Conservation (phyloP, 2,888 invertebrate species). For the Lycaena phlaeas region DNA sequence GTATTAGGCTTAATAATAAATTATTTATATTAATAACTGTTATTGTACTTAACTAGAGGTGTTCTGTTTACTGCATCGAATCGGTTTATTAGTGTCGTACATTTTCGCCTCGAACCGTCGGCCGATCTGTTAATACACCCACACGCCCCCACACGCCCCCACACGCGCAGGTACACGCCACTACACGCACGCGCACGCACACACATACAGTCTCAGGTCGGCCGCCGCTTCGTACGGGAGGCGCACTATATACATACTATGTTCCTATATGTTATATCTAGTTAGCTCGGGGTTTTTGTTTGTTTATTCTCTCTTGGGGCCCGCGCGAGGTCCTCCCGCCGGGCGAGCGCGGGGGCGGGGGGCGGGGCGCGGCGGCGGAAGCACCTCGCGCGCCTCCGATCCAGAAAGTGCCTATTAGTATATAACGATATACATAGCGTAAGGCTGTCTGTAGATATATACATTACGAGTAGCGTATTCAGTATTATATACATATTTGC, state of each 20-base stretch:
- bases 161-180: too few relatives aligned
- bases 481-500: constrained; percentile 27
- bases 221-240: neutral
- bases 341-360: too few relatives aligned
- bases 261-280: constrained; percentile 16
- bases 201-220: neutral
- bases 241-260: constrained; percentile 11
- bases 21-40: constrained; percentile 25
- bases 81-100: neutral
- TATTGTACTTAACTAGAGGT: constrained; percentile 33
- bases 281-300: constrained; percentile 2
- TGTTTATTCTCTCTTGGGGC: constrained; percentile 5
- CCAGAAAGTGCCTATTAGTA: constrained; percentile 53
- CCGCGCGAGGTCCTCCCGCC: neutral
- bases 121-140: neutral
- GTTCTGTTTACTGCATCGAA: constrained; percentile 4
- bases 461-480: constrained; percentile 25
- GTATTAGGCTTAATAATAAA: constrained; percentile 20
- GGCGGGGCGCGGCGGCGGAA: too few relatives aligned
- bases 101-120: neutral
- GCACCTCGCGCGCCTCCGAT: constrained; percentile 22
- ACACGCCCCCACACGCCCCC: neutral
- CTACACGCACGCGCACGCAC: too few relatives aligned
- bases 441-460: constrained; percentile 22
- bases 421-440: constrained; percentile 33